phyloP scores from a whole-genome alignment of 1,140 invertebrate species.

The Dinoponera quadriceps region DNA sequence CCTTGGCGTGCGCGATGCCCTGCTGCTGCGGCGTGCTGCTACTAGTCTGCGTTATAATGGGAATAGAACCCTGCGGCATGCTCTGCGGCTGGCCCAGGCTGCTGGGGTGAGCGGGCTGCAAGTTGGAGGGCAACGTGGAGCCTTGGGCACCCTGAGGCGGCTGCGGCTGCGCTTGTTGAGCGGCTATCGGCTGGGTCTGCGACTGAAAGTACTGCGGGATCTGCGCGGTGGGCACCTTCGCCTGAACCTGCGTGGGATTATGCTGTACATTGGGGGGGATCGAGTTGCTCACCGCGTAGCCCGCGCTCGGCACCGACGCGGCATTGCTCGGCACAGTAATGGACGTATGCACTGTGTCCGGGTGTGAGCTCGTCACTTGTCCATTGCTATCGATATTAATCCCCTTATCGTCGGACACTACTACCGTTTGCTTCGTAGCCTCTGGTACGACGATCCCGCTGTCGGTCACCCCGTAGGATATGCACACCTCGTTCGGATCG shows the following conservation, averaged over 20 bases:
- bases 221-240: constrained; percentile 63
- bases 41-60: constrained; percentile 86
- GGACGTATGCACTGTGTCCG: constrained; percentile 76
- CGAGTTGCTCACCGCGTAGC: constrained; percentile 72
- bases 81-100: constrained; percentile 86
- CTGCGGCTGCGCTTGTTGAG: constrained; percentile 70
- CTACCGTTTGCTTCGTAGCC: constrained; percentile 72
- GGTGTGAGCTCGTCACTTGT: constrained; percentile 74
- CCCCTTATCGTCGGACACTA: constrained; percentile 75
- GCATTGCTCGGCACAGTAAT: constrained; percentile 68
- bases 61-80: constrained; percentile 87
- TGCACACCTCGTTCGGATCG: constrained; percentile 84
- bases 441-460: constrained; percentile 82
- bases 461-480: constrained; percentile 84
- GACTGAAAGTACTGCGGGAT: constrained; percentile 79
- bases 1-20: constrained; percentile 78
- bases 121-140: constrained; percentile 87
- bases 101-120: constrained; percentile 86
- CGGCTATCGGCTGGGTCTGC: constrained; percentile 63
- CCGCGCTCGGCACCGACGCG: constrained; percentile 69
- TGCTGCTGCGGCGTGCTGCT: constrained; percentile 85
- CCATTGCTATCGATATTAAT: constrained; percentile 80
- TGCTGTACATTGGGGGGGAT: constrained; percentile 75
- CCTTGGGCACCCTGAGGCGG: constrained; percentile 80
- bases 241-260: constrained; percentile 70